Conservation (phyloP, 1,140 invertebrate genomes). For the Pseudomyrmex concolor region DNA sequence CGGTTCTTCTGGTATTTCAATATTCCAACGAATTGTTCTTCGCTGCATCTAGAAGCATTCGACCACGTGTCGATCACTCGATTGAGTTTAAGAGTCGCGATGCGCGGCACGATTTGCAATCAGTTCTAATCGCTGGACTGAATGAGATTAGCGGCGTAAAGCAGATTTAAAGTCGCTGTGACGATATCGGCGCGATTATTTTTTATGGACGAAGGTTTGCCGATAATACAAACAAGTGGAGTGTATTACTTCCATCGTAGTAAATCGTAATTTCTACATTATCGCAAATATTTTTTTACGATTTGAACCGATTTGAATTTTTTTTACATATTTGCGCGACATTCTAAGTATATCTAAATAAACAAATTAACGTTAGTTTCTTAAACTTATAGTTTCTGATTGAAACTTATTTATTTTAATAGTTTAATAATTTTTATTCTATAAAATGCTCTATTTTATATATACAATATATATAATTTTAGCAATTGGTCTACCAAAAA, state of each 20-base stretch:
- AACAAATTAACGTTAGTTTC: too few species aligned
- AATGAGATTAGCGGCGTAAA: conserved; percentile 54
- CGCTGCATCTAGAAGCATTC: conserved; percentile 70
- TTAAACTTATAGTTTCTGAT: too few species aligned
- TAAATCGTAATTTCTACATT: neutral
- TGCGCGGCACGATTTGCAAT: conserved; percentile 20
- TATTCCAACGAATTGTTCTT: conserved; percentile 85
- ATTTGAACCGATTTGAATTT: neutral
- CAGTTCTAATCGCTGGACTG: conserved; percentile 43
- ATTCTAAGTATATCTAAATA: too few species aligned
- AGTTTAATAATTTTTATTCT: too few species aligned
- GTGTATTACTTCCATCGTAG: conserved; percentile 9
- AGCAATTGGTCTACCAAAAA: too few species aligned
- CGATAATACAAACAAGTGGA: conserved; percentile 57
- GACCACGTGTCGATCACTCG: neutral
- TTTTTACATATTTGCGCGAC: neutral
- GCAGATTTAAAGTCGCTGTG: conserved; percentile 59
- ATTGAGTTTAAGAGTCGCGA: conserved; percentile 1
- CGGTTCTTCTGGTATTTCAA: conserved; percentile 83
- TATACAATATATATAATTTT: too few species aligned
- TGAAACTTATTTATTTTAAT: too few species aligned
- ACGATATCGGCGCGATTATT: conserved; percentile 67
- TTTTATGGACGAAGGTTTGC: conserved; percentile 59
- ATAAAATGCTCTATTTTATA: too few species aligned
- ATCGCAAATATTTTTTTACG: conserved; percentile 1